phyloP scores from a whole-genome alignment of 1,140 invertebrate genomes.

The Leptonema lineaticorne region DNA sequence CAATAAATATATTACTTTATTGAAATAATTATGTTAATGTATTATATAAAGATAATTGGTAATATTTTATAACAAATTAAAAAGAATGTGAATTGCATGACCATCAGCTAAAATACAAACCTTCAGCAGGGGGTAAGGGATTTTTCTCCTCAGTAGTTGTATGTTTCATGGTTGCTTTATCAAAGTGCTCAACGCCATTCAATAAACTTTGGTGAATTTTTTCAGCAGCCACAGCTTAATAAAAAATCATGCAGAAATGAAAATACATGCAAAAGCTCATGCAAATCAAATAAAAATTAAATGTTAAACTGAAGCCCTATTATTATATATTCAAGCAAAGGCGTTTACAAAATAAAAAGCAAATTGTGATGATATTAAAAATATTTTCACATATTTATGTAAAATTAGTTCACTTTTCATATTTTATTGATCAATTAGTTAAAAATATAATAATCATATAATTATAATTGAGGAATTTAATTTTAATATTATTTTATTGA shows the following conservation, averaged over 20 bases:
- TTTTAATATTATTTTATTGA: no score
- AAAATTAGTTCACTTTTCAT: not conserved
- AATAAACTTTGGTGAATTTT: conserved; percentile 68
- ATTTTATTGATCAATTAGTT: not conserved
- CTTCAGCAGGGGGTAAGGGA: conserved; percentile 71
- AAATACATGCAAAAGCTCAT: conserved; percentile 31
- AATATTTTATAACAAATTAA: no score
- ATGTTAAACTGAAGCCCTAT: conserved; percentile 46
- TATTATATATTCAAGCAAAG: not conserved
- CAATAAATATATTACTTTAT: no score
- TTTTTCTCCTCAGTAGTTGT: conserved; percentile 75
- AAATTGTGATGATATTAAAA: not conserved
- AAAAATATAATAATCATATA: not conserved
- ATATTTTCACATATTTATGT: not conserved
- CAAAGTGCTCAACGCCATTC: conserved; percentile 70
- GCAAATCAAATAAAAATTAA: no score
- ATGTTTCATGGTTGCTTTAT: conserved; percentile 73
- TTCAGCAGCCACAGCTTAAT: conserved; percentile 65
- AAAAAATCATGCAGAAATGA: conserved; percentile 29
- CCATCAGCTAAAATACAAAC: conserved; percentile 45
- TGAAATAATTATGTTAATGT: no score
- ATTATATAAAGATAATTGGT: no score
- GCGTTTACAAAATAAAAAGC: not conserved
- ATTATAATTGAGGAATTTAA: no score
- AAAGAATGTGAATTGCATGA: no score